A percentile compares a stretch with the other conserved stretches of the same genome.
Conservation (phyloP, 2,888 invertebrate genomes). For the Nephrotoma appendiculata region DNA sequence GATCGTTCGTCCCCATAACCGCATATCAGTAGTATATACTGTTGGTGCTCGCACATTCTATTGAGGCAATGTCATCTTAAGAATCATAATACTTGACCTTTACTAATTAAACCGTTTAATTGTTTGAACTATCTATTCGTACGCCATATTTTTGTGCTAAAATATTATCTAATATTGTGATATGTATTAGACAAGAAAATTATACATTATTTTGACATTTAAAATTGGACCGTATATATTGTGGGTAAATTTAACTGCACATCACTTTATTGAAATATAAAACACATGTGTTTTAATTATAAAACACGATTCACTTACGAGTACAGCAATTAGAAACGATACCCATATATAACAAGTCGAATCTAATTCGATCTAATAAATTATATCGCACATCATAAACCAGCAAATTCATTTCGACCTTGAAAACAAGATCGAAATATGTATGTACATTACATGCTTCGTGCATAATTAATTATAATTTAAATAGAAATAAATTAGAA, state of each 20-base stretch:
- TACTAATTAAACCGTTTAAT: background rate
- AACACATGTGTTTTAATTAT: background rate
- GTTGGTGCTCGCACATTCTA: background rate
- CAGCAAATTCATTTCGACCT: background rate
- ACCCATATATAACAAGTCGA: background rate
- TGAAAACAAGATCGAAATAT: background rate
- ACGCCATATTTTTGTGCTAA: background rate
- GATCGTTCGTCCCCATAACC: background rate
- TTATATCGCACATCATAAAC: background rate
- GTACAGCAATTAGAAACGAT: background rate
- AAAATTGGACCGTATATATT: background rate
- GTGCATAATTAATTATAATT: background rate
- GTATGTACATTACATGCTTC: background rate
- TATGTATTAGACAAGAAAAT: background rate
- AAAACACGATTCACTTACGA: background rate
- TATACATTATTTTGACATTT: background rate
- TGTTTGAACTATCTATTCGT: background rate
- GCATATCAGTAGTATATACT: background rate
- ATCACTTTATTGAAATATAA: background rate
- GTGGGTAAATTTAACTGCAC: background rate
- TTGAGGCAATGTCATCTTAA: background rate
- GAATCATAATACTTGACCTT: background rate
- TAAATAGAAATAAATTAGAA: background rate
- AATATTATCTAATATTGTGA: background rate
- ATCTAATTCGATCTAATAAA: background rate